phyloP scores from a whole-genome alignment of 2,888 invertebrate genomes.

The Stomorhina lunata region DNA sequence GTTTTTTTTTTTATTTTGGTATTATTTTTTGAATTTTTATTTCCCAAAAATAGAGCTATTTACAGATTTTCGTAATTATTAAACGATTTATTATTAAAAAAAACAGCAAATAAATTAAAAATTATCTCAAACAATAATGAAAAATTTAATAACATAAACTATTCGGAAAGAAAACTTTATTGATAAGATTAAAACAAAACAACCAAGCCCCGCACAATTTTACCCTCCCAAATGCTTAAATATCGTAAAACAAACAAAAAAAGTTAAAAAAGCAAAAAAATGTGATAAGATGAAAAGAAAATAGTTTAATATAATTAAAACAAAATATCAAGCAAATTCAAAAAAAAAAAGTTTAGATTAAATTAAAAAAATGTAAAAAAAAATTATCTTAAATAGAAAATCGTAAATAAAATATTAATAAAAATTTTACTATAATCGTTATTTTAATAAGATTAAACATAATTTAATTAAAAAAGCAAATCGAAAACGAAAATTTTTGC shows the following conservation, averaged over 20 bases:
- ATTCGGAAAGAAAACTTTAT: not conserved
- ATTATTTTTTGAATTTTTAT: not conserved
- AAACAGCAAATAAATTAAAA: not conserved
- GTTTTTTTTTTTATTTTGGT: too few relatives aligned
- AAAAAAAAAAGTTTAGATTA: not conserved
- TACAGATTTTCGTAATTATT: too few relatives aligned
- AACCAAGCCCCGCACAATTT: conserved; percentile 3
- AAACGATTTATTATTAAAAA: too few relatives aligned
- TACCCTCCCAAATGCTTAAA: not conserved
- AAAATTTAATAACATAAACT: conserved; percentile 34
- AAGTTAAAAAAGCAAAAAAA: not conserved
- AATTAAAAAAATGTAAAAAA: not conserved
- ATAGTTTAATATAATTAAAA: not conserved
- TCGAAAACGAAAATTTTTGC: too few relatives aligned
- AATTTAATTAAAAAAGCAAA: too few relatives aligned
- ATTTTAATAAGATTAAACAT: too few relatives aligned
- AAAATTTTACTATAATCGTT: not conserved
- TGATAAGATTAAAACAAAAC: not conserved
- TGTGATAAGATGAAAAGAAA: conserved; percentile 40
- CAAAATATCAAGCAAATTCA: not conserved
- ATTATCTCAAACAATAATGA: not conserved
- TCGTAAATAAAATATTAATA: conserved; percentile 3
- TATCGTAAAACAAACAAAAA: not conserved
- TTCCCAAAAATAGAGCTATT: too few relatives aligned
- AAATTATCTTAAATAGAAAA: not conserved